Conservation (phyloP, 2,888 invertebrate genomes). For the Ariolimax columbianus region DNA sequence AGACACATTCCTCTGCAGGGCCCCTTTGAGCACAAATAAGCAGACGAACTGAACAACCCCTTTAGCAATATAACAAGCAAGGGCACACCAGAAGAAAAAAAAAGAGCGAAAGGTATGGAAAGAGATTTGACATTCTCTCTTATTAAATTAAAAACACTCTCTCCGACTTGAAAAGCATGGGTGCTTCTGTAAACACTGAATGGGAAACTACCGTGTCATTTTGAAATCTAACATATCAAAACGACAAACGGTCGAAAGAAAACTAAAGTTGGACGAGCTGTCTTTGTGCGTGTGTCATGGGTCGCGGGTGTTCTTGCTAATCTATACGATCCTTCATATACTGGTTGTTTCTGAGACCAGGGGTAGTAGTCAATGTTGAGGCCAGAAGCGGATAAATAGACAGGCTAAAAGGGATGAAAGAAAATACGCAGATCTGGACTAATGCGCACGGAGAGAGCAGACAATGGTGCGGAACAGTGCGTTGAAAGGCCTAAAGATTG, state of each 20-base stretch:
- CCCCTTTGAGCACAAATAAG: constrained; percentile 28
- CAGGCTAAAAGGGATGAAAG: neutral
- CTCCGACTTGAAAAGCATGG: neutral
- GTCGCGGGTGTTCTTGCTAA: neutral
- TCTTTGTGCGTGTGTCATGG: constrained; percentile 4
- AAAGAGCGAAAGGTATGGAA: neutral
- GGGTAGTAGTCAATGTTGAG: neutral
- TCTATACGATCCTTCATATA: neutral
- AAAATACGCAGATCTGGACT: constrained; percentile 10
- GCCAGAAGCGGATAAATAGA: too few species aligned
- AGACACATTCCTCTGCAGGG: neutral
- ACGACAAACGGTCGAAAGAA: constrained; percentile 17
- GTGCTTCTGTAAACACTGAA: neutral
- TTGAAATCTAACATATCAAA: constrained; percentile 22
- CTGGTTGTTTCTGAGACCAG: neutral
- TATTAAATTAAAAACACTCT: constrained; percentile 1
- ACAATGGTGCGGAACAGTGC: constrained; percentile 29
- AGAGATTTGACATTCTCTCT: neutral
- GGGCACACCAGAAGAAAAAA: neutral
- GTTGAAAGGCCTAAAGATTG: neutral
- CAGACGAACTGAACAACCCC: constrained; percentile 21
- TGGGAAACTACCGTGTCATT: neutral
- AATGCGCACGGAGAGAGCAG: constrained; percentile 10
- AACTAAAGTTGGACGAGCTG: neutral
- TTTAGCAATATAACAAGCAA: neutral